These are phyloP conservation scores for Epizoanthus rinbou DNA, from an alignment of 92 coral and sea anemone species.

Conservation along the genomic window DNA sequence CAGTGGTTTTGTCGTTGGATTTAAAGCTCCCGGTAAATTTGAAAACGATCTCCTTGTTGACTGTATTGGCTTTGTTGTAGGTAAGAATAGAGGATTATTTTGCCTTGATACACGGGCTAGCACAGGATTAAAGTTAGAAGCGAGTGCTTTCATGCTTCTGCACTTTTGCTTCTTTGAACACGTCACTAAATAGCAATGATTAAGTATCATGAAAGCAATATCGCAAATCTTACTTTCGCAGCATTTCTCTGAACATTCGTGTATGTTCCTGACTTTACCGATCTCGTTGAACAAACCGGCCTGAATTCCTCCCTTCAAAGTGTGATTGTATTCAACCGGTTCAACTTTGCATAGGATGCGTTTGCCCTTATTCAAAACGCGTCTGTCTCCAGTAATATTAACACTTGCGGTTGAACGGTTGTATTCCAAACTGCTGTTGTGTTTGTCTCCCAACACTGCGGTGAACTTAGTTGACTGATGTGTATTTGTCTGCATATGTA, in stretches of 20 bases:
- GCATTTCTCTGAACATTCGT: conserved; percentile 73
- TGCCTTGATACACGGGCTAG: conserved; percentile 63
- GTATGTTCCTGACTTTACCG: conserved; percentile 65
- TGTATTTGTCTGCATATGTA: not conserved
- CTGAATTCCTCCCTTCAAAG: conserved; percentile 79
- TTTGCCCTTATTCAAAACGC: not conserved
- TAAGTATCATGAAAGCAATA: conserved; percentile 88
- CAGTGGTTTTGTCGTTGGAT: not conserved
- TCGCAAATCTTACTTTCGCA: conserved; percentile 84
- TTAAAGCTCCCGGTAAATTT: not conserved
- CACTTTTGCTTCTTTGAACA: conserved; percentile 75
- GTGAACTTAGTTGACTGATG: not conserved
- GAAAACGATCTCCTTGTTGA: not conserved
- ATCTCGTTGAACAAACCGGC: conserved; percentile 90
- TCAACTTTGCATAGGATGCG: conserved; percentile 57
- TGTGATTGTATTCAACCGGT: conserved; percentile 71
- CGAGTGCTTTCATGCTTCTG: conserved; percentile 84
- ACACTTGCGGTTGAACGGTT: not conserved
- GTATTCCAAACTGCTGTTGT: not conserved
- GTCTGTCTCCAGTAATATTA: not conserved
- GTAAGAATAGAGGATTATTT: not conserved
- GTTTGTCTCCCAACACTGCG: not conserved
- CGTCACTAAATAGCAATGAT: conserved; percentile 85
- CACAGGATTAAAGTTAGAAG: conserved; percentile 85
- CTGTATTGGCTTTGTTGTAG: not conserved